Evolutionary conservation across 2,113 vertebrate species (phyloP).

Genomic region (Triplophysa rosa): DNA sequence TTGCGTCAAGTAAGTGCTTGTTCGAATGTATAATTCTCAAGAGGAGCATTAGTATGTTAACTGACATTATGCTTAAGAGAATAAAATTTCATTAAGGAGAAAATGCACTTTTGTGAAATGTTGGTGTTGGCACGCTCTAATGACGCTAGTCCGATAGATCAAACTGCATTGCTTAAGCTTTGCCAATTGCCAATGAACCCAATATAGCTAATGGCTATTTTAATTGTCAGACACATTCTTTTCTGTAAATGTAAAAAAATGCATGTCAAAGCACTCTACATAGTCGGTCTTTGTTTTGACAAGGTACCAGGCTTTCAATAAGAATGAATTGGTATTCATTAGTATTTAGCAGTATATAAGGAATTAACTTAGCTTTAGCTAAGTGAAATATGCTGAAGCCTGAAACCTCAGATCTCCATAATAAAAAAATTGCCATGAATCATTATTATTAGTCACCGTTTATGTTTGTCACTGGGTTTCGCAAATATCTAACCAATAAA

Average conservation of each 20-base stretch:
- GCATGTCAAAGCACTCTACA: constrained; percentile 11
- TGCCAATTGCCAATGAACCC: constrained; percentile 20
- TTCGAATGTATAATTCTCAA: constrained; percentile 1
- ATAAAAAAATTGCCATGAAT: too few relatives aligned
- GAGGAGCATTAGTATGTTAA: constrained; percentile 13
- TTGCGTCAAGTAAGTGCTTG: neutral
- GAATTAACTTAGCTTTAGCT: constrained; percentile 11
- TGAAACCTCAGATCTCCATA: too few relatives aligned
- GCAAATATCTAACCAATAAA: too few relatives aligned
- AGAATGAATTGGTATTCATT: constrained; percentile 10
- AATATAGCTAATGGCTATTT: constrained; percentile 16
- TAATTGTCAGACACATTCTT: constrained; percentile 3
- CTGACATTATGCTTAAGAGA: constrained; percentile 31
- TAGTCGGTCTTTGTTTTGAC: constrained; percentile 24
- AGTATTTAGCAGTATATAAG: neutral
- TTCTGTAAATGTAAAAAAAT: constrained; percentile 26
- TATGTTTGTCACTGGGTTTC: too few relatives aligned
- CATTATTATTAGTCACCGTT: too few relatives aligned
- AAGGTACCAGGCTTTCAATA: neutral
- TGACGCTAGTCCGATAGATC: constrained; percentile 17
- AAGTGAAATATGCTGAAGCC: too few relatives aligned
- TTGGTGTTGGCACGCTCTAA: constrained; percentile 16
- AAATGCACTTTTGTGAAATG: constrained; percentile 38
- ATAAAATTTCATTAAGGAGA: constrained; percentile 31
- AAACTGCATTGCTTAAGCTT: constrained; percentile 29